Evolutionary conservation across 1,140 invertebrate species (phyloP).

Genomic region (Solenopsis invicta): DNA sequence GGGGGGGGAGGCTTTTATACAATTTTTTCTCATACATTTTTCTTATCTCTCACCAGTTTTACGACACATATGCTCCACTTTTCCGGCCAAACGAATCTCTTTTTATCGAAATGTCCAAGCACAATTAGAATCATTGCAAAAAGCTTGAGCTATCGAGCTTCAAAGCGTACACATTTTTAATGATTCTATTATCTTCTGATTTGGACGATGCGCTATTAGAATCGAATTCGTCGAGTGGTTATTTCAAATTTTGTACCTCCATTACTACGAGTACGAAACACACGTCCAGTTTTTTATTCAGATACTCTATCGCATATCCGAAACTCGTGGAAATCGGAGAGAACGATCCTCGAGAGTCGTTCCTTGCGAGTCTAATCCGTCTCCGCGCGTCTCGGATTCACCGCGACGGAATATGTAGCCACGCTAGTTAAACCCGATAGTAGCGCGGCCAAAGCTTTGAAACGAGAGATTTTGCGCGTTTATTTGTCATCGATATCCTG

Average conservation of each 20-base stretch:
- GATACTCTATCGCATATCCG: not conserved
- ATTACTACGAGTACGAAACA: not conserved
- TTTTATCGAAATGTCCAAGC: not conserved
- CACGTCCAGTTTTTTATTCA: not conserved
- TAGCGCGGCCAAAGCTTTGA: slow-evolving; percentile 65
- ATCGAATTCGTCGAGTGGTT: not conserved
- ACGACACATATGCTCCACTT: not conserved
- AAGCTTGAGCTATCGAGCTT: not conserved
- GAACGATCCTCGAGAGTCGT: not conserved
- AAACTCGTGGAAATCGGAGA: slow-evolving; percentile 9
- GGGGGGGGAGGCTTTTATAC: not conserved
- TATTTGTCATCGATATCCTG: slow-evolving; percentile 75
- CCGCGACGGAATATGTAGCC: not conserved
- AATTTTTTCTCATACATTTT: not conserved
- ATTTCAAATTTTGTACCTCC: not conserved
- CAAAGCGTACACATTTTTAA: not conserved
- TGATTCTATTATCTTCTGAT: not conserved
- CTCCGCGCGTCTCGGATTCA: slow-evolving; percentile 41
- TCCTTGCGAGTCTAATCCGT: slow-evolving; percentile 63
- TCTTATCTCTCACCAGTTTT: not conserved
- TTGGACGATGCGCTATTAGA: not conserved
- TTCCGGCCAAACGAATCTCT: not conserved
- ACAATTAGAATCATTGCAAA: not conserved
- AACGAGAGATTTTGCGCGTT: slow-evolving; percentile 72
- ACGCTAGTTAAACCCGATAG: slow-evolving; percentile 70